phyloP scores from a whole-genome alignment of 23 tunicate genomes.

The Botrylloides violaceus region DNA sequence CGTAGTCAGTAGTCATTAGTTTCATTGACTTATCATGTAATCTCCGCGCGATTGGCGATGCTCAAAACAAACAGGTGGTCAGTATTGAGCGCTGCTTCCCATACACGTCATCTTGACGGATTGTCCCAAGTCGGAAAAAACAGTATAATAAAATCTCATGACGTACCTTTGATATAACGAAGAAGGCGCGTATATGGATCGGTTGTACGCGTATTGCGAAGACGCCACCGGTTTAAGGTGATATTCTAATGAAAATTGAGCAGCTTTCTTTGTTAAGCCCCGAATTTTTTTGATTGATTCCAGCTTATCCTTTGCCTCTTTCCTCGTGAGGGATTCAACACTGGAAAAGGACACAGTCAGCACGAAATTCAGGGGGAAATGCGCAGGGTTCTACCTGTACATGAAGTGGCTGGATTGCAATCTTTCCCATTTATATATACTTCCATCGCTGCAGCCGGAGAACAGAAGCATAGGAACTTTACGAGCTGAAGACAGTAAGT shows the following conservation, averaged over 20 bases:
- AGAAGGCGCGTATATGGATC: conserved; percentile 58
- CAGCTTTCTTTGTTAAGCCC: conserved; percentile 24
- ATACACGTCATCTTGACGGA: no score
- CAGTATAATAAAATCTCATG: no score
- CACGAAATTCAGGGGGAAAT: neutral
- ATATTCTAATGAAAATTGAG: neutral
- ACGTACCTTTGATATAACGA: conserved; percentile 72
- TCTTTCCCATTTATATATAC: conserved; percentile 72
- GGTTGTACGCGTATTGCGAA: conserved; percentile 50
- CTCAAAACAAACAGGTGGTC: no score
- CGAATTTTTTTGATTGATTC: conserved; percentile 45
- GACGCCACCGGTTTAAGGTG: neutral
- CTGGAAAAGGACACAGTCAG: conserved; percentile 16
- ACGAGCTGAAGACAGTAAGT: conserved; percentile 56
- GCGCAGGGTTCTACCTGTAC: conserved; percentile 95
- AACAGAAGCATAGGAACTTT: conserved; percentile 87
- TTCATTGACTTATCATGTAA: no score
- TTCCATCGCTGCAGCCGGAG: conserved; percentile 60
- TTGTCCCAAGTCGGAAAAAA: no score
- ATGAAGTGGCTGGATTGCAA: conserved; percentile 88
- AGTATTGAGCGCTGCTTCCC: no score
- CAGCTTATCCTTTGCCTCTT: conserved; percentile 63
- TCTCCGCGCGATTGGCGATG: no score
- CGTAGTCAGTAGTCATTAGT: no score
- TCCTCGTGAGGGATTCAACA: conserved; percentile 61